phyloP scores from a whole-genome alignment of 2,888 invertebrate genomes.

The Saturnia pavonia region DNA sequence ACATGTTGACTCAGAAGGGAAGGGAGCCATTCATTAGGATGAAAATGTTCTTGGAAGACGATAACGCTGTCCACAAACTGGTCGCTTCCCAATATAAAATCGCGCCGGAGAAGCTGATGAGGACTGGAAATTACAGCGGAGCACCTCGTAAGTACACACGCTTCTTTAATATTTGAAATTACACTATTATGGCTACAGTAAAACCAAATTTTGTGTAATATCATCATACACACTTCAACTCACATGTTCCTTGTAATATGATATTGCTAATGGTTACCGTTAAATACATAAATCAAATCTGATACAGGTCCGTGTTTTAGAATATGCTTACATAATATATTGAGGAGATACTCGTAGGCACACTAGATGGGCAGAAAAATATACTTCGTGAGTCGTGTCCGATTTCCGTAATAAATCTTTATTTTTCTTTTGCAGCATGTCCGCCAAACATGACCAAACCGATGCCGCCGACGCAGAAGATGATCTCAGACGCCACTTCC shows the following conservation, averaged over 20 bases:
- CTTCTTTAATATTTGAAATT: neutral
- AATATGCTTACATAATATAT: neutral
- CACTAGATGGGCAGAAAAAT: neutral
- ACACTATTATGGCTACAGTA: neutral
- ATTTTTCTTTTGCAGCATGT: constrained; percentile 77
- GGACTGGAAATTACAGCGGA: constrained; percentile 96
- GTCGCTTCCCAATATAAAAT: constrained; percentile 99
- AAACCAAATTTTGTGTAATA: neutral
- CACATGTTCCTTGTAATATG: neutral
- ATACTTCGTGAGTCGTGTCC: neutral
- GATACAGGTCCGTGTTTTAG: no score
- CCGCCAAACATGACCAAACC: constrained; percentile 86
- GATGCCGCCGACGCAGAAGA: constrained; percentile 89
- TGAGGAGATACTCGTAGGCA: neutral
- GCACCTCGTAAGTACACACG: constrained; percentile 84
- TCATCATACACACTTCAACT: neutral
- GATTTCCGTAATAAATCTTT: neutral
- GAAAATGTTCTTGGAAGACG: constrained; percentile 98
- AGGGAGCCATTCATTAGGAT: constrained; percentile 98
- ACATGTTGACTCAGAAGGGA: constrained; percentile 98
- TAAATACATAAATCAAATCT: no score
- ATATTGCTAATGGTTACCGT: no score
- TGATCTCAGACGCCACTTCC: constrained; percentile 87
- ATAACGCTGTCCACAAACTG: constrained; percentile 96
- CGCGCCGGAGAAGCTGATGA: constrained; percentile 98